phyloP scores from a whole-genome alignment of 1,140 invertebrate genomes.

The Berghia stephanieae region DNA sequence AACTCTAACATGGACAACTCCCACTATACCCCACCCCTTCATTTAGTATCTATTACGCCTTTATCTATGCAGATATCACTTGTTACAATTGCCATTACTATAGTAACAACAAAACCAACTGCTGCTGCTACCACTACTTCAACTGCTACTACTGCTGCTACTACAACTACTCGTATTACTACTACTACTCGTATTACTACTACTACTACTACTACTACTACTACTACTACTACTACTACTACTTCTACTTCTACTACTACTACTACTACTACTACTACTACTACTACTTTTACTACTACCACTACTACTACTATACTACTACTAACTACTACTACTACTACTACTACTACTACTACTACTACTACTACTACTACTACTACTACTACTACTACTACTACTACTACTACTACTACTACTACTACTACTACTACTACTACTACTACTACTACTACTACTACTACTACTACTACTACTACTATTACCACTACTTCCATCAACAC shows the following conservation, averaged over 20 bases:
- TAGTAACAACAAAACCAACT: too few relatives aligned
- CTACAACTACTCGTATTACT: too few relatives aligned
- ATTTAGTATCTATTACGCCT: background rate
- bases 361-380: background rate
- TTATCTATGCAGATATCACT: too few relatives aligned
- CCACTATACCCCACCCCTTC: background rate
- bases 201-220: background rate
- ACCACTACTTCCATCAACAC: background rate
- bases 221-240: background rate
- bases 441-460: too few relatives aligned
- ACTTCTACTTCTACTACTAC: background rate
- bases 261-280: background rate
- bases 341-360: background rate
- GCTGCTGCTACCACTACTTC: too few relatives aligned
- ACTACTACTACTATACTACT: too few relatives aligned
- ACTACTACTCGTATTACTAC: too few relatives aligned
- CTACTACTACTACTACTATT: background rate
- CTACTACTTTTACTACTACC: background rate
- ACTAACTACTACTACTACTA: slow-evolving; percentile 8
- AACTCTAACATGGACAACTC: too few relatives aligned
- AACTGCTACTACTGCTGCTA: too few relatives aligned
- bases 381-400: slow-evolving; percentile 1
- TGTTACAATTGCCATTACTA: background rate
- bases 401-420: background rate
- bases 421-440: too few relatives aligned